These are phyloP conservation scores for Cottoperca gobio DNA, from an alignment of 2,797 vertebrate genomes.

Conservation along the genomic window DNA sequence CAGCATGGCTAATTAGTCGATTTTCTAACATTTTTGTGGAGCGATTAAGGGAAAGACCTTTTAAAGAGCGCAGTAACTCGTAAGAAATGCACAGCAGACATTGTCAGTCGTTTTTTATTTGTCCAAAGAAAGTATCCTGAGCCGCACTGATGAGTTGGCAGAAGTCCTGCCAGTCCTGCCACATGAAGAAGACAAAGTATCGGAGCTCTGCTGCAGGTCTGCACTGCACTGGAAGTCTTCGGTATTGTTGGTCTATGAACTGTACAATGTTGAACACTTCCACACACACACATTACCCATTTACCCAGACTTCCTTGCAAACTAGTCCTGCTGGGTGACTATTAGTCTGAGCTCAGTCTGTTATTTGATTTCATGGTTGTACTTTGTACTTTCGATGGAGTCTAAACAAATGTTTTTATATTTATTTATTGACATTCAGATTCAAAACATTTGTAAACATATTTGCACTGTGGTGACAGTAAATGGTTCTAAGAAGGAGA, in stretches of 20 bases:
- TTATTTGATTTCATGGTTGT: background rate
- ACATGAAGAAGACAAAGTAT: conserved; percentile 7
- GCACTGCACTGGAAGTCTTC: background rate
- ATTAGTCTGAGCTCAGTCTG: background rate
- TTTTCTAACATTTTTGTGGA: background rate
- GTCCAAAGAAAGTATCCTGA: background rate
- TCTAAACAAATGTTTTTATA: background rate
- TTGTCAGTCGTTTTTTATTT: background rate
- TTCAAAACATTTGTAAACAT: background rate
- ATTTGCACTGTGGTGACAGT: background rate
- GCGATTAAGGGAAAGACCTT: background rate
- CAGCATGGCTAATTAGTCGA: background rate
- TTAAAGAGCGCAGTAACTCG: background rate
- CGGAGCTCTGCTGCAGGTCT: background rate
- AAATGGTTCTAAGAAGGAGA: conserved; percentile 2
- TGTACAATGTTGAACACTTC: too few species aligned
- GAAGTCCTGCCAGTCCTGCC: background rate
- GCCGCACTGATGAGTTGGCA: background rate
- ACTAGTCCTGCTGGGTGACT: background rate
- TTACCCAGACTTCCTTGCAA: background rate
- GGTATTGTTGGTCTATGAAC: too few species aligned
- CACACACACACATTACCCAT: too few species aligned
- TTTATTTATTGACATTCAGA: too few species aligned
- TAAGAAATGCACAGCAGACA: background rate
- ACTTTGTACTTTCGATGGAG: background rate